These are phyloP conservation scores for Zygothrica quintamaculata DNA, from an alignment of 2,888 invertebrate genomes.

Conservation along the genomic window DNA sequence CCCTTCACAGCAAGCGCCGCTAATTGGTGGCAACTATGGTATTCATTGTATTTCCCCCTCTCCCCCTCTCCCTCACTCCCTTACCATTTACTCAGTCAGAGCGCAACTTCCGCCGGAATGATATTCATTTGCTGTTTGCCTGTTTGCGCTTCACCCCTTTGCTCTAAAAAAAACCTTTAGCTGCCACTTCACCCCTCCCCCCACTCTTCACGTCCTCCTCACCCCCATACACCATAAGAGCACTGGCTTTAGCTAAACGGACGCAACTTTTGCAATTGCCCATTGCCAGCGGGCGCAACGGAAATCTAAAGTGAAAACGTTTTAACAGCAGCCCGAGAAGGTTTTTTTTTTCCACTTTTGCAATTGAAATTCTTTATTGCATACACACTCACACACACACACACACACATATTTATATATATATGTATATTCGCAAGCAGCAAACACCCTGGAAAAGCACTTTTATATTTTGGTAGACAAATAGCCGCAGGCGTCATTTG, in stretches of 20 bases:
- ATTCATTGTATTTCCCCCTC: neutral
- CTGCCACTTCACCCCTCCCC: neutral
- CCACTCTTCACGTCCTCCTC: slow-evolving; percentile 1
- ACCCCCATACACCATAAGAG: too few relatives aligned
- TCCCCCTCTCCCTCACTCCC: neutral
- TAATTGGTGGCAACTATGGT: slow-evolving; percentile 73
- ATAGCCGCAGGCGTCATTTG: slow-evolving; percentile 75
- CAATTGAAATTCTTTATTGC: slow-evolving; percentile 71
- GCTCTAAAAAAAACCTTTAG: neutral
- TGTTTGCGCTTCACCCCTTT: neutral
- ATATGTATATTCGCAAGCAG: neutral
- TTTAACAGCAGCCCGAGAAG: slow-evolving; percentile 68
- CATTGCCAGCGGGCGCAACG: slow-evolving; percentile 53
- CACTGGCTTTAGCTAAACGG: neutral
- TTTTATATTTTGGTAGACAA: slow-evolving; percentile 20
- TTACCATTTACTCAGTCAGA: slow-evolving; percentile 18
- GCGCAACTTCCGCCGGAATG: slow-evolving; percentile 76
- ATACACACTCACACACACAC: slow-evolving; percentile 24
- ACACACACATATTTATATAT: slow-evolving; percentile 4
- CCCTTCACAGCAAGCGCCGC: slow-evolving; percentile 68
- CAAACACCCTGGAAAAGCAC: neutral
- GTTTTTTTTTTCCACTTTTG: too few relatives aligned
- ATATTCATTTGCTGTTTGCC: slow-evolving; percentile 49
- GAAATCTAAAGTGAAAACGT: slow-evolving; percentile 80
- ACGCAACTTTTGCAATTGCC: slow-evolving; percentile 15